A percentile compares a stretch with the other conserved stretches of the same genome.
These are phyloP conservation scores for Temnothorax unifasciatus DNA, from an alignment of 2,888 invertebrate species.

Conservation along the genomic window DNA sequence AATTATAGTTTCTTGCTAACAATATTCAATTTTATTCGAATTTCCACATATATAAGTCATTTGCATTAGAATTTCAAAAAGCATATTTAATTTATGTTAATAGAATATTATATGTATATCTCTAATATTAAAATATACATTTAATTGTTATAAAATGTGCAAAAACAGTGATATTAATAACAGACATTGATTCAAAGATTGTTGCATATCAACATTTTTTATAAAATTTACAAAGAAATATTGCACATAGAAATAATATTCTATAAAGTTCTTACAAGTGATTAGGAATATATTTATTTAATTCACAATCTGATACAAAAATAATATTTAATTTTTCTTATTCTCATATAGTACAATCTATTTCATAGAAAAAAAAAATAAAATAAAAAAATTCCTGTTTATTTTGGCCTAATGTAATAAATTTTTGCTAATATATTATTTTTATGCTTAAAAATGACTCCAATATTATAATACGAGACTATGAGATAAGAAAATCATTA, in stretches of 20 bases:
- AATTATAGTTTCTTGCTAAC: not conserved
- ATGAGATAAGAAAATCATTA: not conserved
- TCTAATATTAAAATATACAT: not conserved
- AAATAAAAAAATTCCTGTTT: not conserved
- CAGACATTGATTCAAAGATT: not conserved
- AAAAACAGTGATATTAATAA: not conserved
- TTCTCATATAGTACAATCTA: not conserved
- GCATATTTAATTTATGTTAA: not conserved
- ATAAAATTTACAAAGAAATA: not conserved
- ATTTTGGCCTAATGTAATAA: not conserved
- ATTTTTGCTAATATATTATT: not conserved
- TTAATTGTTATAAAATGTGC: constrained; percentile 2
- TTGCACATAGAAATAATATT: not conserved
- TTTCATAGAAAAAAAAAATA: not conserved
- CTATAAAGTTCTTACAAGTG: not conserved
- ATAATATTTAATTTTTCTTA: not conserved
- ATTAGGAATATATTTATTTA: constrained; percentile 14
- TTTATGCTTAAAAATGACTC: not conserved
- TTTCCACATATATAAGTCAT: not conserved
- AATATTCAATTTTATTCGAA: not conserved
- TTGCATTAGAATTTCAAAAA: constrained; percentile 1
- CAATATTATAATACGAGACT: not conserved
- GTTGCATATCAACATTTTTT: not conserved
- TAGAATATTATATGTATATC: not conserved
- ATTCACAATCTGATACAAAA: not conserved